Conservation (phyloP, 1,140 invertebrate genomes). For the Penaeus vannamei region DNA sequence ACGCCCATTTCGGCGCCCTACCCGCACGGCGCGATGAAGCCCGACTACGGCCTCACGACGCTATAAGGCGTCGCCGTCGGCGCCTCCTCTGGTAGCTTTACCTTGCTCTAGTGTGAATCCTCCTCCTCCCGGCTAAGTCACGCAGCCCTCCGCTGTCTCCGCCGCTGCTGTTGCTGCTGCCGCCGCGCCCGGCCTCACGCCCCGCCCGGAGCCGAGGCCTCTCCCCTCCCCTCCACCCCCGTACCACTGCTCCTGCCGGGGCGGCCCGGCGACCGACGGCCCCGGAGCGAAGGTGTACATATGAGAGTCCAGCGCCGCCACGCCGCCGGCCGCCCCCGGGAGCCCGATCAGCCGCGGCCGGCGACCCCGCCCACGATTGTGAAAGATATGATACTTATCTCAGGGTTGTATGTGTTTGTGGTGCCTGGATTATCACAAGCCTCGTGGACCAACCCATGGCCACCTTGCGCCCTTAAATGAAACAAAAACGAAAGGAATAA, state of each 20-base stretch:
- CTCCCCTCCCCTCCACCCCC: background rate
- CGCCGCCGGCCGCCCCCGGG: background rate
- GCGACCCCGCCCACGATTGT: constrained; percentile 46
- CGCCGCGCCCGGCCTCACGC: background rate
- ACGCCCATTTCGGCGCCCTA: constrained; percentile 73
- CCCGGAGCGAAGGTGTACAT: background rate
- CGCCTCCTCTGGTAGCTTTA: constrained; percentile 16
- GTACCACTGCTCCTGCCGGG: constrained; percentile 1
- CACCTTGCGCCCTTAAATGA: background rate
- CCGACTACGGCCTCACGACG: constrained; percentile 82
- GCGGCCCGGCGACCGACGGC: constrained; percentile 23
- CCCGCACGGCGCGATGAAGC: constrained; percentile 77
- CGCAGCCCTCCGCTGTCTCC: background rate
- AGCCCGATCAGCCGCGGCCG: background rate
- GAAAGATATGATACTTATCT: constrained; percentile 63
- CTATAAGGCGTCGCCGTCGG: constrained; percentile 75
- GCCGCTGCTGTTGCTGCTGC: constrained; percentile 29
- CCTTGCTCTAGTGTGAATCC: background rate
- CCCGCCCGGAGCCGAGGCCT: background rate
- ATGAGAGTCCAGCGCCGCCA: background rate
- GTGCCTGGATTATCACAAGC: constrained; percentile 44
- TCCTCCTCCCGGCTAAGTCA: constrained; percentile 15
- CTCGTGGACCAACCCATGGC: background rate
- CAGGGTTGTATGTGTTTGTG: constrained; percentile 66
- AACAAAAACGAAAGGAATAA: too few relatives aligned